Evolutionary conservation across 1,140 invertebrate genomes (phyloP).

Genomic region (Drusus annulatus): DNA sequence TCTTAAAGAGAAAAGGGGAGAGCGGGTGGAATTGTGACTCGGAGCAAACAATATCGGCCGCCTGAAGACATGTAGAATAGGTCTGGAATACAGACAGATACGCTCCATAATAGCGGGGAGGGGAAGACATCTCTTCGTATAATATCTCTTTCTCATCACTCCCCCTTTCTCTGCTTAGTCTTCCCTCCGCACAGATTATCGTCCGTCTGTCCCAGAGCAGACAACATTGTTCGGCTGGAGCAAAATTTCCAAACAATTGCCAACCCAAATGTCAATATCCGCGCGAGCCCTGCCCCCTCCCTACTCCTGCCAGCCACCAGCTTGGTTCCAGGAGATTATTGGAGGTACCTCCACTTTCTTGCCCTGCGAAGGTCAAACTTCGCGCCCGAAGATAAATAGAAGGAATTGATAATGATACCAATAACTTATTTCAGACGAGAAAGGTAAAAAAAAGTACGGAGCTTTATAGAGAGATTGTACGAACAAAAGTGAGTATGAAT

Average conservation of each 20-base stretch:
- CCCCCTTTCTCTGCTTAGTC: slow-evolving; percentile 5
- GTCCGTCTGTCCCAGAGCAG: slow-evolving; percentile 31
- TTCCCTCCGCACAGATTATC: slow-evolving; percentile 42
- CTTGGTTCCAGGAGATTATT: slow-evolving; percentile 37
- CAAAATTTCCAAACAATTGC: slow-evolving; percentile 56
- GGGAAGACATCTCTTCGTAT: slow-evolving; percentile 25
- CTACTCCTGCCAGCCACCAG: not conserved
- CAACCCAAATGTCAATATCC: slow-evolving; percentile 55
- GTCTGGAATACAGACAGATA: slow-evolving; percentile 36
- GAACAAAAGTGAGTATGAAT: no score
- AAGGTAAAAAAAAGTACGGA: no score
- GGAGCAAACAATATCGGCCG: slow-evolving; percentile 36
- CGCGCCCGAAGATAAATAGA: not conserved
- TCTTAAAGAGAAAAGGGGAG: slow-evolving; percentile 15
- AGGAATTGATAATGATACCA: not conserved
- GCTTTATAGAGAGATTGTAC: no score
- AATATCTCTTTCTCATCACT: slow-evolving; percentile 25
- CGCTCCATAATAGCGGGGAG: slow-evolving; percentile 27
- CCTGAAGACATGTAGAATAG: slow-evolving; percentile 7
- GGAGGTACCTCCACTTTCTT: slow-evolving; percentile 22
- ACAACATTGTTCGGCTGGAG: slow-evolving; percentile 41
- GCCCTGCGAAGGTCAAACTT: slow-evolving; percentile 35
- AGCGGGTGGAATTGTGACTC: not conserved
- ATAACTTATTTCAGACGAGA: no score
- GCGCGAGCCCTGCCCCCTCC: not conserved